These are phyloP conservation scores for Ameiurus melas DNA, from an alignment of 2,113 vertebrate species.

Conservation along the genomic window DNA sequence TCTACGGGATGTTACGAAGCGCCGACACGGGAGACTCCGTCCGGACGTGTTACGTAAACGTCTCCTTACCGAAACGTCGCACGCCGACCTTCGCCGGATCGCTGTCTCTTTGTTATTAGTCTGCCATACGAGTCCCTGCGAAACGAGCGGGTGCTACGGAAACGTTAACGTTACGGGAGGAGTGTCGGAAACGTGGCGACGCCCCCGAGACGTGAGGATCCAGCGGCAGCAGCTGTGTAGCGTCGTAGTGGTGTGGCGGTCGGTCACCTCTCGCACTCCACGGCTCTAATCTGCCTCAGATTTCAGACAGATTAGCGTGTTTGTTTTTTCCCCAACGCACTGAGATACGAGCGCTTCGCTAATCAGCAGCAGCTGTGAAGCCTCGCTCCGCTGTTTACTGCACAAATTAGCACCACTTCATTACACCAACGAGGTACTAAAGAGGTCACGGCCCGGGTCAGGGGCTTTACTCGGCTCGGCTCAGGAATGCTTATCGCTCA, in stretches of 20 bases:
- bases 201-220: background rate
- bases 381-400: slow-evolving; percentile 13
- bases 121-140: too few species aligned
- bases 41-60: background rate
- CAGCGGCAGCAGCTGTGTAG: background rate
- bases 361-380: slow-evolving; percentile 34
- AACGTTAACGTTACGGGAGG: background rate
- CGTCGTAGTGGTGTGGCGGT: background rate
- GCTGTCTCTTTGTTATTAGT: background rate
- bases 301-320: slow-evolving; percentile 23
- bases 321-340: slow-evolving; percentile 10
- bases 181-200: too few species aligned
- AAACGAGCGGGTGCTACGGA: background rate
- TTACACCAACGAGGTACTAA: slow-evolving; percentile 38
- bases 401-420: slow-evolving; percentile 35
- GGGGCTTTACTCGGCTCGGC: slow-evolving; percentile 27
- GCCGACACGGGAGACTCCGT: background rate
- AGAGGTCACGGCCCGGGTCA: slow-evolving; percentile 30
- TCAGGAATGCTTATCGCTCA: slow-evolving; percentile 35
- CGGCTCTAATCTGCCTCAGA: slow-evolving; percentile 27
- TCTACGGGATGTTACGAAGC: background rate
- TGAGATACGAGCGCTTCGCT: background rate
- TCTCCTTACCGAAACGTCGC: too few species aligned
- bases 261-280: slow-evolving; percentile 4
- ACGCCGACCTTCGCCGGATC: background rate